Base-by-base conservation (phyloP, 2,888 invertebrate genomes). In the Emmelina monodactyla region DNA sequence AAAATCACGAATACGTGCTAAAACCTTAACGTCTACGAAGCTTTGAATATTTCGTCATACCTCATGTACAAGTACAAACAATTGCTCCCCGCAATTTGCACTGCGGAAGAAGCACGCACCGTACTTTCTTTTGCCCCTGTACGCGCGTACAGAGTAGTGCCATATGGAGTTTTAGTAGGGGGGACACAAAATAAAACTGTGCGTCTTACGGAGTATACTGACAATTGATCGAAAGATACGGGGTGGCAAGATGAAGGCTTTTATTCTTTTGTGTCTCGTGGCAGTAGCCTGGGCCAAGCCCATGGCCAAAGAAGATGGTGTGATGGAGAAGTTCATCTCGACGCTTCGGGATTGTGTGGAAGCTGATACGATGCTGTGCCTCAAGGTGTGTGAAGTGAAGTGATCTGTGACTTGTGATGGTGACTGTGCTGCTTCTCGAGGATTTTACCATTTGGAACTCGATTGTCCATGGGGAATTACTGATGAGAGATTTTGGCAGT, bases 281-380 rank as follows among this genome's bases (percentile, higher is more conserved):
- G 70, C 64, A 32, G 43, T 57, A 14, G 68, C 60, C 37, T 50
- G 58, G 53, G 76, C 73, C 15, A 50, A 69, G 62, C 76, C 78
- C 42, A 63, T 65, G 50, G 51, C 56, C 1, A 72, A 65, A 47
- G 78, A 78, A 35, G 75, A 76, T 46, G 69, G 71, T 2, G 51
- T 46, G 12, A 43, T 73, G 51, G 73, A 73, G 39, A 60, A 58
- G 39, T 71, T 79, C 56, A 54, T 78, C 38, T 67, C 71, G 3
- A 56, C 66, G 5, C 50, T 91, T 41, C 83, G 85, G 64, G 87
- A 87, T 54, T 90, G 90, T 65, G 85, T 88, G 51, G 85, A 86
- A 43, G 82, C 83, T 43, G 86, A 88, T 50, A 82, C 89, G 55
- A 76, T 85, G 51, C 72, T 88, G 63, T 90, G 90, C 58, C 66